phyloP scores from a whole-genome alignment of 2,113 vertebrate genomes.

The Prinia subflava region DNA sequence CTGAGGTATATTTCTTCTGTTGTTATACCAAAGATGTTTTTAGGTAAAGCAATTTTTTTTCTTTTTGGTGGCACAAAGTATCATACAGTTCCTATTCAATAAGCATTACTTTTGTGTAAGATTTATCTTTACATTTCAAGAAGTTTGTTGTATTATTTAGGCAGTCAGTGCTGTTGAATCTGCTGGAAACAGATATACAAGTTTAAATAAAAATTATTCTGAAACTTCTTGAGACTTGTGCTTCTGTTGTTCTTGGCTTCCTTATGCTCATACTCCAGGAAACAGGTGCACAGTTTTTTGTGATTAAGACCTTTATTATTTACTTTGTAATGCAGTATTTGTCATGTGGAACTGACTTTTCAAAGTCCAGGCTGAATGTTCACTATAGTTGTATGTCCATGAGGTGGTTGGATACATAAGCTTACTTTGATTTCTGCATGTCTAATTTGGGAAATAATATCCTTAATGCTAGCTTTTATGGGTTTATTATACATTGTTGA shows the following conservation, averaged over 20 bases:
- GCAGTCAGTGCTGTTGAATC: slow-evolving; percentile 15
- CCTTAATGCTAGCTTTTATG: neutral
- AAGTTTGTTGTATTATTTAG: neutral
- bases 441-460: neutral
- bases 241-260: slow-evolving; percentile 47
- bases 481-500: neutral
- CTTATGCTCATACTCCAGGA: neutral
- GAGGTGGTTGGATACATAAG: neutral
- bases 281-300: slow-evolving; percentile 29
- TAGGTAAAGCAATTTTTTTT: neutral
- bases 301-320: neutral
- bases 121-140: neutral
- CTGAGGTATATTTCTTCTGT: neutral
- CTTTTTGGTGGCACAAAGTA: neutral
- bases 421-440: neutral
- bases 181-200: slow-evolving; percentile 11
- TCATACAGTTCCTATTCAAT: neutral
- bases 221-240: slow-evolving; percentile 25
- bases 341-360: neutral
- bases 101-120: neutral
- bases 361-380: neutral
- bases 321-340: neutral
- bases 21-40: neutral
- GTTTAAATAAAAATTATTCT: slow-evolving; percentile 47
- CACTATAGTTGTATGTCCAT: neutral